phyloP scores from a whole-genome alignment of 2,113 vertebrate species.

The Laterallus jamaicensis region DNA sequence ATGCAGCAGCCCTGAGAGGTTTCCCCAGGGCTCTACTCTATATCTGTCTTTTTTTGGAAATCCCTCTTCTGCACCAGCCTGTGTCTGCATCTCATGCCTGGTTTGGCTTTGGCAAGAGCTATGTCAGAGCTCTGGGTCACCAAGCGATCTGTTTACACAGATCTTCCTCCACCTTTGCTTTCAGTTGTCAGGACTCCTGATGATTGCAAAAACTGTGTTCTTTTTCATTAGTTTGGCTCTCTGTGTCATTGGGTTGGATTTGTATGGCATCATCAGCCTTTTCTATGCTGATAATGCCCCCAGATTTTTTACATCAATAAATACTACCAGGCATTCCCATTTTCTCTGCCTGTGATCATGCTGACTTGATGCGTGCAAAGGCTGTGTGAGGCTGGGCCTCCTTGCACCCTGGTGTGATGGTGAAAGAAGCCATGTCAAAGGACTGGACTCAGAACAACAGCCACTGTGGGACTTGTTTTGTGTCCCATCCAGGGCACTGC shows the following conservation, averaged over 20 bases:
- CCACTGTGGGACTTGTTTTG: not conserved
- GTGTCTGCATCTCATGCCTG: fast-evolving
- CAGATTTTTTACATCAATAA: not conserved
- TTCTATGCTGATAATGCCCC: not conserved
- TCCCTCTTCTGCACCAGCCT: not conserved
- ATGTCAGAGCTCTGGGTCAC: not conserved
- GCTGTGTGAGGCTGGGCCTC: not conserved
- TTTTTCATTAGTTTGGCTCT: not conserved
- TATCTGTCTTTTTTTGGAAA: not conserved
- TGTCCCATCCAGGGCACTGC: not conserved
- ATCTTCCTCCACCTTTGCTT: not conserved
- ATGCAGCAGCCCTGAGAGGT: not conserved
- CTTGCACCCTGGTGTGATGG: not conserved
- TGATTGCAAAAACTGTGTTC: not conserved
- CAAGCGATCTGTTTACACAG: fast-evolving
- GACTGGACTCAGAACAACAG: not conserved
- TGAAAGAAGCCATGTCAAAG: not conserved
- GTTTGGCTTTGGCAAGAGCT: not conserved
- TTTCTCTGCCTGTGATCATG: not conserved
- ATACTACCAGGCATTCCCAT: not conserved
- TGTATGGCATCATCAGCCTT: not conserved
- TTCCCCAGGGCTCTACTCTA: not conserved
- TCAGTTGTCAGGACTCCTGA: not conserved
- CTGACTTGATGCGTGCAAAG: not conserved
- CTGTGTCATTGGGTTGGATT: not conserved